phyloP scores from a whole-genome alignment of 2,113 vertebrate genomes.

The Entelurus aequoreus region DNA sequence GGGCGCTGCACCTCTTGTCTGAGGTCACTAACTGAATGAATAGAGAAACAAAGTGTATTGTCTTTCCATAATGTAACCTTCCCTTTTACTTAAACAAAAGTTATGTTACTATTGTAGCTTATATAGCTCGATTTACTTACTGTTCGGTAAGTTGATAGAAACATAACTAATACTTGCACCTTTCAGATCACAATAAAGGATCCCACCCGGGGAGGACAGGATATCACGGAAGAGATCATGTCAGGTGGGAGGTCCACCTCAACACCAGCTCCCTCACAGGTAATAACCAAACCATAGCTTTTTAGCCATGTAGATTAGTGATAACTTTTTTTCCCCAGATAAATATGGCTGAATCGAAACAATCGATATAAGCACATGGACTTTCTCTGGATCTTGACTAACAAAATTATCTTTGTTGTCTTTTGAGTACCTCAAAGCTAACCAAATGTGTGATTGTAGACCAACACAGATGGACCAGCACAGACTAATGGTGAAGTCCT shows the following conservation, averaged over 20 bases:
- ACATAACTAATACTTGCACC: not conserved
- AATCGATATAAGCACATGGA: not conserved
- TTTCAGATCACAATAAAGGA: constrained; percentile 94
- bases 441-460: constrained; percentile 36
- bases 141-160: constrained; percentile 2
- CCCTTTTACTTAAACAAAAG: constrained; percentile 48
- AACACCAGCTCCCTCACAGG: constrained; percentile 94
- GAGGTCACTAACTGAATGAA: constrained; percentile 47
- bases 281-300: constrained; percentile 43
- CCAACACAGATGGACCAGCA: constrained; percentile 57
- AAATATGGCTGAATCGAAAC: not conserved
- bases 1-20: constrained; percentile 34
- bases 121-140: constrained; percentile 12
- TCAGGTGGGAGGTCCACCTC: constrained; percentile 88
- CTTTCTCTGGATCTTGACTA: not conserved
- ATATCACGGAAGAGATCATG: constrained; percentile 98
- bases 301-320: not conserved
- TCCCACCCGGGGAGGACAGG: constrained; percentile 93
- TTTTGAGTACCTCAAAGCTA: not conserved
- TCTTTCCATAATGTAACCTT: constrained; percentile 55
- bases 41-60: constrained; percentile 24
- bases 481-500: constrained; percentile 88
- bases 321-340: not conserved
- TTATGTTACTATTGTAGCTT: constrained; percentile 19
- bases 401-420: not conserved